Evolutionary conservation across 2,797 vertebrate genomes (phyloP), one percentile per base, ranked within the genome.

Genomic region (Sparidentex hasta): DNA sequence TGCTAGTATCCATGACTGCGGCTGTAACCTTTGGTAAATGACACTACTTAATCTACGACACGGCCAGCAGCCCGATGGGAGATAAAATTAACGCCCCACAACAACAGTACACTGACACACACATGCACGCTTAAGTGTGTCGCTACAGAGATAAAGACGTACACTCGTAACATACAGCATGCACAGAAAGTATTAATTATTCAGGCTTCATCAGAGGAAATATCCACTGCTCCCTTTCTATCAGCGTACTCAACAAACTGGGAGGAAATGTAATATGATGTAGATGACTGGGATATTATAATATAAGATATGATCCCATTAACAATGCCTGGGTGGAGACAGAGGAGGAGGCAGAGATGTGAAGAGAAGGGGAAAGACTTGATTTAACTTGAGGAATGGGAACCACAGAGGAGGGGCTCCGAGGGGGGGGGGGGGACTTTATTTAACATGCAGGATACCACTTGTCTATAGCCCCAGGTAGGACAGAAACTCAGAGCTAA

Each of bases 361-460:
- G 80, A 64, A 43, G 56, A 48, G 57, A 44, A 47, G 33, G 69
- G 64, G 9, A 59, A 84, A 67, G 81, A 79, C 59, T 80, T 71
- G 84, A 88, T 86, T 88, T 87, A 78, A 83, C 77, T 75, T 76
- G 87, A 90, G 85, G 75, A 78, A 86, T 75, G 50, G 80, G 51
- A 64, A 61, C 68, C 73, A 67, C 54, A 51, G 75, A 82, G 76
- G 71, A 74, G 77, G 47, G 75, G 74, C 65, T 76, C 64, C 2
- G 25, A 50, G 29, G 59, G 55, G 79, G n/a, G 79, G n/a, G 80
- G 59, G 68, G 78, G 79, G 71, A 73, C 82, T 90, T 91, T 84
- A 92, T 92, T 94, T 91, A 92, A 87, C 82, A 94, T 92, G 89
- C 94, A 94, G 85, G 90, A 93, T 87, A 78, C 68, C 86, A 81